Base-by-base conservation (phyloP, 2,888 invertebrate species). In the Caenorhabditis angaria region DNA sequence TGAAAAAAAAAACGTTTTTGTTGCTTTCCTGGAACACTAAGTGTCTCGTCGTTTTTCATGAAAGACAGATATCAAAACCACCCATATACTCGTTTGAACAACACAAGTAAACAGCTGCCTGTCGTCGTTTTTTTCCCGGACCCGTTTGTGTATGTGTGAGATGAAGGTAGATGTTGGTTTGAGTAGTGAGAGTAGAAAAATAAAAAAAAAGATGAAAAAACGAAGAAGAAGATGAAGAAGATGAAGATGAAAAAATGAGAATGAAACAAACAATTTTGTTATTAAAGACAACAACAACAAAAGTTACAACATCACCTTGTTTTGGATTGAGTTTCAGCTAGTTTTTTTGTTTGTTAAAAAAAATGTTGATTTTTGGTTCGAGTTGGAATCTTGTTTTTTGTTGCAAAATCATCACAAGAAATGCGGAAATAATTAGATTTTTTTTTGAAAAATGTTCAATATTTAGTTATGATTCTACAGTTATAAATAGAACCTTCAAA, bases 21-120 rank as follows among this genome's bases (percentile, higher is more conserved):
- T 14, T 41, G 41, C n/a, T n/a, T n/a, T n/a, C n/a, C n/a, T 18
- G 41, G 41, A 41, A 41, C 41, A 18, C 41, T 41, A 41, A 18
- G 10, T 41, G 41, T 41, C 14, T 41, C 41, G 41, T 41, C 41
- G 10, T 41, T 41, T 41, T 41, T 41, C 41, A 41, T 41, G 41
- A 41, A 41, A 41, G 41, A 41, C 41, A 41, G 41, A 41, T 41
- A 41, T 41, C 41, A 41, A 41, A 41, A 41, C 41, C 41, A 41
- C 41, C 41, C 41, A 41, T 41, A 41, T 41, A 41, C 41, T 41
- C 41, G 41, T 41, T 41, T 41, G 41, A 41, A 56, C 55, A 29
- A 56, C 29, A 56, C 20, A 65, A 66, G 66, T 66, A 66, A 71
- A 71, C 71, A 71, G 71, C 71, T 71, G 71, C 71, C 62, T 58